Base-by-base conservation (phyloP, 2,888 invertebrate species). In the Kryphioiulus occultus region DNA sequence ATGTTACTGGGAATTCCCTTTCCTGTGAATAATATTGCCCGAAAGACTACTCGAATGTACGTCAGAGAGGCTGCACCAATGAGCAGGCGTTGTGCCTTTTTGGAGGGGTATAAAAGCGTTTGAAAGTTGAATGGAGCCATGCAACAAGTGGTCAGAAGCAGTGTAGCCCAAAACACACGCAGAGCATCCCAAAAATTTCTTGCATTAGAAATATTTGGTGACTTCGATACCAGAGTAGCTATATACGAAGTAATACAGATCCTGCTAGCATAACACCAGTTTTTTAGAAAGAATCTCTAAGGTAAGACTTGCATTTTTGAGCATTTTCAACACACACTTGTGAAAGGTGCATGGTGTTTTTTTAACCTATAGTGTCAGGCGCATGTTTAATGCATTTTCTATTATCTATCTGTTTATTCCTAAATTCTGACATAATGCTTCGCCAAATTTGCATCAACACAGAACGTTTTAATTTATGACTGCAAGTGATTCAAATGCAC, bases 121-220 rank as follows among this genome's bases (percentile, higher is more conserved):
- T 59, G 59, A 59, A 59, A 17, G 12, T n/a, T 17, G 22, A 59
- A 59, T 59, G 59, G 59, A 59, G 59, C 22, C 59, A 59, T 22
- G 59, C 22, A 59, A 59, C 59, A 59, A 59, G 59, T 59, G 59
- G 59, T 59, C 59, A 59, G 59, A 59, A 59, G 59, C 59, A 59
- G n/a, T 22, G n/a, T 22, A 4, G 22, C 0, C 59, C 0, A 9
- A 0, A 22, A 59, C 22, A 59, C 59, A 59, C 59, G 59, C n/a
- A 5, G 59, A 5, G 59, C 59, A 4, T 22, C 3, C n/a, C 22
- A 59, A 22, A 59, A 22, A 22, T 59, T 59, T 5, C 47, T 17
- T 15, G 12, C 17, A 17, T 17, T 22, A 22, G 22, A 22, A n/a
- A 22, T 59, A 1, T 59, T 59, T 1, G 59, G n/a, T 3, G 10